phyloP scores from a whole-genome alignment of 2,113 vertebrate species.

The Paratilapia polleni region DNA sequence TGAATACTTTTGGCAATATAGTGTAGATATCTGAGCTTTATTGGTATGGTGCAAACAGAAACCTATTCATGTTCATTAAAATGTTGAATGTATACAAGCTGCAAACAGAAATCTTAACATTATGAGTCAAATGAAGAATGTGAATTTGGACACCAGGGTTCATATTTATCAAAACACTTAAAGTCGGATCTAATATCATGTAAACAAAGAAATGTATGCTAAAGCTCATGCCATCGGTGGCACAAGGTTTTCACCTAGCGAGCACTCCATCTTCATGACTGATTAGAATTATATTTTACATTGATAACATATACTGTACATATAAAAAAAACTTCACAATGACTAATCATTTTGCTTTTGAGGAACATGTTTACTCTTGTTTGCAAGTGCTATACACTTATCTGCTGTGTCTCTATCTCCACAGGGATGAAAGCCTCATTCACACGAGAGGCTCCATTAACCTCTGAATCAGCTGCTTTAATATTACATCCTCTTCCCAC shows the following conservation, averaged over 20 bases:
- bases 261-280: too few species aligned
- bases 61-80: neutral
- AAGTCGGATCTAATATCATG: too few species aligned
- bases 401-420: slow-evolving; percentile 41
- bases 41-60: neutral
- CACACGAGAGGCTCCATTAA: slow-evolving; percentile 70
- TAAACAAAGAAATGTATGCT: too few species aligned
- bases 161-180: too few species aligned
- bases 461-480: slow-evolving; percentile 52
- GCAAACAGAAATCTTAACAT: neutral
- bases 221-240: too few species aligned
- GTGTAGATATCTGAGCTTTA: slow-evolving; percentile 1
- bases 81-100: neutral
- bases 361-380: slow-evolving; percentile 16
- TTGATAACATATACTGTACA: neutral
- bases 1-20: too few species aligned
- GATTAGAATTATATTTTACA: neutral
- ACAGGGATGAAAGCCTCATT: slow-evolving; percentile 51
- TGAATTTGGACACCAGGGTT: too few species aligned
- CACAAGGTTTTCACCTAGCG: too few species aligned
- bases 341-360: slow-evolving; percentile 7
- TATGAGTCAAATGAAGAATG: neutral
- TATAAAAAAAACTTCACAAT: neutral
- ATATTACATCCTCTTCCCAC: slow-evolving; percentile 54
- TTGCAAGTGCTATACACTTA: neutral